A percentile compares a stretch with the other conserved stretches of the same genome.
Evolutionary conservation across 2,888 invertebrate species (phyloP).

Genomic region (Dromius quadrimaculatus): DNA sequence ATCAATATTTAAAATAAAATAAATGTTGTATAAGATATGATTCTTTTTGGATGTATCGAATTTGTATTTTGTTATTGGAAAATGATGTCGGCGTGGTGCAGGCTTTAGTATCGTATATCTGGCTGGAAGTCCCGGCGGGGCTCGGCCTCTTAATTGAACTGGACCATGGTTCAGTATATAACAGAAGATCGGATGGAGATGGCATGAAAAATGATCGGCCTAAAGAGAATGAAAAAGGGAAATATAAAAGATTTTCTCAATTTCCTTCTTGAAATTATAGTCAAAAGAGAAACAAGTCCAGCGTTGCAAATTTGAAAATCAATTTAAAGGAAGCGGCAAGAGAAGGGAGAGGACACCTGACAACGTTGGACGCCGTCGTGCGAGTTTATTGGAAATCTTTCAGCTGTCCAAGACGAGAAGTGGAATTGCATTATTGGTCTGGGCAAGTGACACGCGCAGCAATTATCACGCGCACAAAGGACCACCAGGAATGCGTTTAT

Average conservation of each 20-base stretch:
- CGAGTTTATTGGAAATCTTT: conserved; percentile 68
- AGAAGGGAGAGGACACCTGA: conserved; percentile 55
- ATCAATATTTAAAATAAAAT: too few species aligned
- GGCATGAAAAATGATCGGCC: conserved; percentile 68
- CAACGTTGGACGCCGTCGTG: conserved; percentile 61
- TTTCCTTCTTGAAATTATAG: conserved; percentile 67
- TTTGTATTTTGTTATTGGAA: conserved; percentile 52
- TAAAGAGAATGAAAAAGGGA: conserved; percentile 66
- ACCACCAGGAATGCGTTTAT: conserved; percentile 60
- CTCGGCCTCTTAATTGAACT: conserved; percentile 66
- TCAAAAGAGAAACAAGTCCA: conserved; percentile 63
- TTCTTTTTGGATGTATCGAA: background rate
- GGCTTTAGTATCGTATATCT: conserved; percentile 59
- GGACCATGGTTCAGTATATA: conserved; percentile 59
- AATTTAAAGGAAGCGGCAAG: conserved; percentile 63
- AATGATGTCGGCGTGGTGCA: conserved; percentile 58
- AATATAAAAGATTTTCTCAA: conserved; percentile 68
- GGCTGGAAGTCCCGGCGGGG: conserved; percentile 61
- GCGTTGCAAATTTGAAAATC: conserved; percentile 41
- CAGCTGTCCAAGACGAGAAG: conserved; percentile 64
- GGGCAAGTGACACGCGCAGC: conserved; percentile 50
- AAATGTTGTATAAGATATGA: too few species aligned
- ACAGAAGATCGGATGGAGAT: conserved; percentile 64
- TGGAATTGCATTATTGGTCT: conserved; percentile 62
- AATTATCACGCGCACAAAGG: conserved; percentile 54